Percentiles rank a stretch among this genome's conserved stretches.
These are phyloP conservation scores for Malurus alboscapulatus DNA, from an alignment of 2,113 vertebrate species.

Conservation along the genomic window DNA sequence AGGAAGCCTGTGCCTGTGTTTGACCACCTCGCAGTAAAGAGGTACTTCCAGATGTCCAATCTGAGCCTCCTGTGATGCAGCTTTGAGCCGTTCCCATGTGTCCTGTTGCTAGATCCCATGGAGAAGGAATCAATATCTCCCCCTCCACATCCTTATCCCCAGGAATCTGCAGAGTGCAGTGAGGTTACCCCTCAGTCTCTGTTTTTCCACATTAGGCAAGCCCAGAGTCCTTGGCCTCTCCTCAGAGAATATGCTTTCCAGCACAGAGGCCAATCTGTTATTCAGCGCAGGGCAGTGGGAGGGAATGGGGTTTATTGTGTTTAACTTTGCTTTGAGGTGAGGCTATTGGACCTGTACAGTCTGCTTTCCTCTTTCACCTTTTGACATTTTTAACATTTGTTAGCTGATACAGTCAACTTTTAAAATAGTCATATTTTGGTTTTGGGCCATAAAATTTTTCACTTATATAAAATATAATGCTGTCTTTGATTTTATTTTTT, in stretches of 20 bases:
- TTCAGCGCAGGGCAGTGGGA: not conserved
- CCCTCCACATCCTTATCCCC: not conserved
- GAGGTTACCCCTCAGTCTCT: not conserved
- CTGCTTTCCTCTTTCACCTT: not conserved
- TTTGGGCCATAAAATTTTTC: not conserved
- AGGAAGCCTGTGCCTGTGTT: not conserved
- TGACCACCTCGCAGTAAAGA: not conserved
- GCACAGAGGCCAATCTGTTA: not conserved
- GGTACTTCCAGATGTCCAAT: not conserved
- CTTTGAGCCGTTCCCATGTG: not conserved
- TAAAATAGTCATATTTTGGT: not conserved
- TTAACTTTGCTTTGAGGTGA: not conserved
- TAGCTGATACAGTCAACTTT: not conserved
- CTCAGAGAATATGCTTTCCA: not conserved
- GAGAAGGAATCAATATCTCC: not conserved
- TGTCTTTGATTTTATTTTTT: not conserved
- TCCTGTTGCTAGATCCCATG: not conserved
- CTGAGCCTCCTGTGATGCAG: not conserved
- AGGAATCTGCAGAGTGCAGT: not conserved
- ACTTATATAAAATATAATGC: not conserved
- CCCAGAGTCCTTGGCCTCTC: not conserved
- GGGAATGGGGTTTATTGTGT: no score
- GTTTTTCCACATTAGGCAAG: not conserved
- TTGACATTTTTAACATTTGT: not conserved
- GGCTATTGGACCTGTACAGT: not conserved